Base-by-base conservation (phyloP, 2,888 invertebrate species). In the Willowsia nigromaculata region DNA sequence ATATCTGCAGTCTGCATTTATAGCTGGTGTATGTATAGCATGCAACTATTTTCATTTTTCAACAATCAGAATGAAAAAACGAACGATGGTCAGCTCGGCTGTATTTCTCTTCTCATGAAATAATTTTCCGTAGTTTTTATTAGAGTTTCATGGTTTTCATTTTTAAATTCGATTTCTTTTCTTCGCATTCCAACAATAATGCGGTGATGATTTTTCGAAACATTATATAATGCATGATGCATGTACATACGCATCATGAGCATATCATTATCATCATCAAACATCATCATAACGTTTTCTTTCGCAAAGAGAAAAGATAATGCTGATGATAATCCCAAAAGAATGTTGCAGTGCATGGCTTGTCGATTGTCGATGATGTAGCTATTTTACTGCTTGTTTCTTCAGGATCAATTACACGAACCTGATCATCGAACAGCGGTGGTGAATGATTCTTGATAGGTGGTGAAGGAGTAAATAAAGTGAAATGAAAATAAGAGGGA, bases 381-480 rank as follows among this genome's bases (percentile, higher is more conserved):
- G 84, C 84, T 85, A 85, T 85, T 85, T 85, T 85, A 76, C 83
- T 76, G 83, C 85, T 84, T 83, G 82, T 90, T 85, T 88, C 91
- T 85, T 85, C 81, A 56, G 65, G 89, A 74, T 87, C 90, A 81
- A 84, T 86, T 74, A 81, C 88, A 65, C 47, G 85, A 85, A 85
- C 85, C 50, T 85, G 85, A 85, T 71, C 43, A 37, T 43, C 71
- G 33, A 33, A 53, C 78, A 78, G 30, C 43, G 53, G 53, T 53
- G 78, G 78, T 78, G 78, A 43, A 71, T 71, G 33, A 18, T 71
- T 47, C 25, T 40, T 22, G 40, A 43, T 30, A 37, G 43, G 37
- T 50, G 50, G 53, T 53, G 71, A 71, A 50, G 76, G 27, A 76
- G 50, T 76, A 30, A 76, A 78, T 53, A 81, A 81, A 59, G 50